A percentile compares a stretch with the other conserved stretches of the same genome.
phyloP scores from a whole-genome alignment of 1,140 invertebrate genomes.

The Drosophila lacteicornis region DNA sequence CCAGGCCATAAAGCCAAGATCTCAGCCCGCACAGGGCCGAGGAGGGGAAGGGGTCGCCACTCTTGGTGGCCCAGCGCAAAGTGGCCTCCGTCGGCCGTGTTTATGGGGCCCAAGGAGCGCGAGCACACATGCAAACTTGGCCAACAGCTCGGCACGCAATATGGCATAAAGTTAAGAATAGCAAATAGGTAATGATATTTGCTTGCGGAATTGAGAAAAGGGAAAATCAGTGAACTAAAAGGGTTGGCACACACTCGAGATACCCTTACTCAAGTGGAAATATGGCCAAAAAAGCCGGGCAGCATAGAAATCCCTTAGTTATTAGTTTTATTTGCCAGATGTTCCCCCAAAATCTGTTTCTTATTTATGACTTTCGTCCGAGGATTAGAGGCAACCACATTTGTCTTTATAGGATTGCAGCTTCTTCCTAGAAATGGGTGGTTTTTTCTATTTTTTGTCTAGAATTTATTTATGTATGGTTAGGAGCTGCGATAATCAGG shows the following conservation, averaged over 20 bases:
- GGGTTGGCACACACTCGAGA: conserved; percentile 1
- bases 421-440: neutral
- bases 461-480: conserved; percentile 14
- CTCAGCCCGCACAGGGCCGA: neutral
- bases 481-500: neutral
- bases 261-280: conserved; percentile 28
- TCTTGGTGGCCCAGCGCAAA: conserved; percentile 13
- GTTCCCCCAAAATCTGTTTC: conserved; percentile 6
- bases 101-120: conserved; percentile 28
- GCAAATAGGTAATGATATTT: conserved; percentile 60
- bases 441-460: neutral
- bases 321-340: conserved; percentile 21
- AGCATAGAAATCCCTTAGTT: conserved; percentile 9
- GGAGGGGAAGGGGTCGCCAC: neutral
- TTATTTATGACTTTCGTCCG: conserved; percentile 13
- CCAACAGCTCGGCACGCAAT: conserved; percentile 57
- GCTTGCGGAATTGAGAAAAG: conserved; percentile 24
- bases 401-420: conserved; percentile 10
- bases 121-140: conserved; percentile 22
- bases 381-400: conserved; percentile 10
- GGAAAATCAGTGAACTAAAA: conserved; percentile 17
- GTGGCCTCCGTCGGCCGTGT: conserved; percentile 37
- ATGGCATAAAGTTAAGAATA: conserved; percentile 61
- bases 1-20: conserved; percentile 29
- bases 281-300: neutral